Conservation (phyloP, 2,797 vertebrate genomes). For the Hyperoplus lanceolatus region DNA sequence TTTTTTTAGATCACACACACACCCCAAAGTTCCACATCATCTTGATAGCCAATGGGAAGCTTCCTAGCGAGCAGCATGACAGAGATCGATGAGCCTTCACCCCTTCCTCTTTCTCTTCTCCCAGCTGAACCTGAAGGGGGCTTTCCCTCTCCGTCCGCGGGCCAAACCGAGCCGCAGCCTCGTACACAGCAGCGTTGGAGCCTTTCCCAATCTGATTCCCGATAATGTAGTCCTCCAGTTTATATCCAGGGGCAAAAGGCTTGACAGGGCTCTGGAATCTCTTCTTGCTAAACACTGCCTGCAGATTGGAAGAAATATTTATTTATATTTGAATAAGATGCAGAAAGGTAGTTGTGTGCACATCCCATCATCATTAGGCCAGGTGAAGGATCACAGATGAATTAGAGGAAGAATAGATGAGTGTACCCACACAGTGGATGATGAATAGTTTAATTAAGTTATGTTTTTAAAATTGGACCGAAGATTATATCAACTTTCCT, state of each 20-base stretch:
- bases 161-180: slow-evolving; percentile 84
- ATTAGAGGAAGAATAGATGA: no score
- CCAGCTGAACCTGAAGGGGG: slow-evolving; percentile 65
- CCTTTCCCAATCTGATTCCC: slow-evolving; percentile 93
- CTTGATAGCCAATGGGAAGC: slow-evolving; percentile 92
- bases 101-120: slow-evolving; percentile 56
- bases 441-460: no score
- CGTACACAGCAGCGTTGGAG: slow-evolving; percentile 92
- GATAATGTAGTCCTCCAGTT: slow-evolving; percentile 91
- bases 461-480: no score
- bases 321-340: background rate
- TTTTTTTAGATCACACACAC: slow-evolving; percentile 61
- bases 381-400: background rate
- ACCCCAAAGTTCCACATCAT: slow-evolving; percentile 99
- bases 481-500: no score
- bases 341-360: background rate
- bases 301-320: slow-evolving; percentile 27
- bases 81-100: slow-evolving; percentile 17
- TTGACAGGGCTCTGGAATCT: slow-evolving; percentile 82
- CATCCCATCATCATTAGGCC: background rate
- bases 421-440: background rate
- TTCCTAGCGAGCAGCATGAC: slow-evolving; percentile 65
- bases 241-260: slow-evolving; percentile 85
- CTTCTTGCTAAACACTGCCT: slow-evolving; percentile 90
- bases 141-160: slow-evolving; percentile 23